Percentiles rank a stretch among this genome's conserved stretches.
Conservation (phyloP, 2,113 vertebrate species). For the Elephantulus edwardii region DNA sequence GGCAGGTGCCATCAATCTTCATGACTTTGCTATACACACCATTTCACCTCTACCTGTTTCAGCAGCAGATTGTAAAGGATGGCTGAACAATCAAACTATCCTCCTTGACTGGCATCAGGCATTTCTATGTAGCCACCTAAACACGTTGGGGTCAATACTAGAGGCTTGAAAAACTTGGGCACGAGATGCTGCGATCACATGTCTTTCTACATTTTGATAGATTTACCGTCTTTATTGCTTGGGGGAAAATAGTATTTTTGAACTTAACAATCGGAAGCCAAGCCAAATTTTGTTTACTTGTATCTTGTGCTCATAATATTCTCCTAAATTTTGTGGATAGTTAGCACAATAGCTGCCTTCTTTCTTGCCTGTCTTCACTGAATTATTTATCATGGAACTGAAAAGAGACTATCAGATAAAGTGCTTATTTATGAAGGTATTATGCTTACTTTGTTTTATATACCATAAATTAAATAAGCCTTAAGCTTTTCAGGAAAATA, state of each 20-base stretch:
- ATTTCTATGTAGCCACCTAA: constrained; percentile 78
- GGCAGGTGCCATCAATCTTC: constrained; percentile 86
- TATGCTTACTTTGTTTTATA: background rate
- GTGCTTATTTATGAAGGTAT: background rate
- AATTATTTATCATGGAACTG: constrained; percentile 3
- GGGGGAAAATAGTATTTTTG: constrained; percentile 28
- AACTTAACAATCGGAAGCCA: constrained; percentile 36
- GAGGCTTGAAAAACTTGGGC: background rate
- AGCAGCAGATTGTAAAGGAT: constrained; percentile 85
- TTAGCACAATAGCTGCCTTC: background rate
- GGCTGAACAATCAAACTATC: constrained; percentile 87
- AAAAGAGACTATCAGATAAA: background rate
- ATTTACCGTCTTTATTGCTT: constrained; percentile 2
- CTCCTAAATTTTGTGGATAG: background rate
- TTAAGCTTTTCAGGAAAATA: background rate
- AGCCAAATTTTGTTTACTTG: constrained; percentile 37
- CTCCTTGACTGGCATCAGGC: constrained; percentile 82
- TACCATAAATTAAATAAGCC: background rate
- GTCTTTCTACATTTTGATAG: constrained; percentile 49
- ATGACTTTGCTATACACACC: constrained; percentile 89
- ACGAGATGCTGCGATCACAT: constrained; percentile 41
- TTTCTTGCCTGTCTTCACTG: background rate
- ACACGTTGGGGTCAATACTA: constrained; percentile 51
- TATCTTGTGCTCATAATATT: background rate
- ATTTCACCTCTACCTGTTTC: constrained; percentile 90